phyloP scores from a whole-genome alignment of 2,888 invertebrate species.

The Axea sp. region DNA sequence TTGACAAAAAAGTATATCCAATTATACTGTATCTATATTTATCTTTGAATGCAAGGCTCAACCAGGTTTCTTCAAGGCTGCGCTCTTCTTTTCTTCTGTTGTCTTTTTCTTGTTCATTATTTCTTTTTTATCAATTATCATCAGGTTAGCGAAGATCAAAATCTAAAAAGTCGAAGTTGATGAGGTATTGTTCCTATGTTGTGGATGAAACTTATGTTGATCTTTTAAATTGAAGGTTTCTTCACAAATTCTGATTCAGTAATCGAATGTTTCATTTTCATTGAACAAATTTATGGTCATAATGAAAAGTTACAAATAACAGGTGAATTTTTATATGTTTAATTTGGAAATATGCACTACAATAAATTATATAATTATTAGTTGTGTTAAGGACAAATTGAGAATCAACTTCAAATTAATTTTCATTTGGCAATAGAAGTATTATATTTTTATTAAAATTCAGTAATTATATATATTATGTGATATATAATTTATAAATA shows the following conservation, averaged over 20 bases:
- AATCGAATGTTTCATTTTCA: conserved; percentile 12
- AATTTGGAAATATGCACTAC: too few relatives aligned
- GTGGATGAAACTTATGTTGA: conserved; percentile 13
- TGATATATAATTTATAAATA: too few relatives aligned
- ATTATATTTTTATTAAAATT: too few relatives aligned
- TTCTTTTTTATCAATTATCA: conserved; percentile 48
- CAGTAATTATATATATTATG: too few relatives aligned
- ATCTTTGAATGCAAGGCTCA: conserved; percentile 14
- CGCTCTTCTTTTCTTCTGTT: not conserved
- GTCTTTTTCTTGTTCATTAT: too few relatives aligned
- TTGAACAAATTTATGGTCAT: conserved; percentile 3
- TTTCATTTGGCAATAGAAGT: too few relatives aligned
- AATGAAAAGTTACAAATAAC: too few relatives aligned
- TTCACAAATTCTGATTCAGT: not conserved
- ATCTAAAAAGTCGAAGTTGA: conserved; percentile 30
- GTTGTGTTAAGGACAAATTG: too few relatives aligned
- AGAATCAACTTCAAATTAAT: too few relatives aligned
- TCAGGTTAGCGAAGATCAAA: conserved; percentile 35
- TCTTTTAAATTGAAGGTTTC: conserved; percentile 15
- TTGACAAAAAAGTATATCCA: conserved; percentile 55
- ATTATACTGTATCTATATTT: conserved; percentile 52
- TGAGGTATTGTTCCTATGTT: conserved; percentile 24
- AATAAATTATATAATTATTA: too few relatives aligned
- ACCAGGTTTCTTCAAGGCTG: conserved; percentile 9
- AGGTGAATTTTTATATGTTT: too few relatives aligned